phyloP scores from a whole-genome alignment of 2,888 invertebrate species.

The Lamproptera curius region DNA sequence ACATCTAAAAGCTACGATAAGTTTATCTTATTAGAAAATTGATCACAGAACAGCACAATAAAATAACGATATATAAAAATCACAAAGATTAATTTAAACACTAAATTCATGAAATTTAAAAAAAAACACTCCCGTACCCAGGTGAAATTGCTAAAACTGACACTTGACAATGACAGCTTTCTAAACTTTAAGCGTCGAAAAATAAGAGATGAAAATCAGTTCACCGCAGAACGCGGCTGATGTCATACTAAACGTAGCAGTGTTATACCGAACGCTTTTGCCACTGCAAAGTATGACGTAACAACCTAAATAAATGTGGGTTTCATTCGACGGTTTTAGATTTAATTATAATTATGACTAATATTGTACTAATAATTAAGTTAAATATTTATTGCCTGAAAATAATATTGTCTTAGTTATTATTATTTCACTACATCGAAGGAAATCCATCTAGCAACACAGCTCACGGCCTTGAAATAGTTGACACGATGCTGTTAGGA shows the following conservation, averaged over 20 bases:
- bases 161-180: constrained; percentile 31
- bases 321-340: constrained; percentile 17
- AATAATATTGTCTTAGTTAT: background rate
- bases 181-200: constrained; percentile 23
- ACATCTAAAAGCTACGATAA: background rate
- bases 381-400: background rate
- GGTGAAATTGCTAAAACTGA: constrained; percentile 34
- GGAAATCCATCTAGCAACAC: background rate
- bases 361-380: background rate
- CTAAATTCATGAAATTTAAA: constrained; percentile 26
- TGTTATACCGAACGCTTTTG: constrained; percentile 44
- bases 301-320: constrained; percentile 27
- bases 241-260: constrained; percentile 38
- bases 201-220: constrained; percentile 11
- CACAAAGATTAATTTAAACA: constrained; percentile 21
- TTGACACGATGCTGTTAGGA: background rate
- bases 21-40: background rate
- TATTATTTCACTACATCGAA: background rate
- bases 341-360: constrained; percentile 1
- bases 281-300: constrained; percentile 62
- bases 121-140: constrained; percentile 41
- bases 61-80: background rate
- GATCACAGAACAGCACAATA: constrained; percentile 41
- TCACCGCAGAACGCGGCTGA: background rate
- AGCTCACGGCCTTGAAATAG: background rate